These are phyloP conservation scores for Onthophagus taurus DNA, from an alignment of 1,140 invertebrate genomes.

Conservation along the genomic window DNA sequence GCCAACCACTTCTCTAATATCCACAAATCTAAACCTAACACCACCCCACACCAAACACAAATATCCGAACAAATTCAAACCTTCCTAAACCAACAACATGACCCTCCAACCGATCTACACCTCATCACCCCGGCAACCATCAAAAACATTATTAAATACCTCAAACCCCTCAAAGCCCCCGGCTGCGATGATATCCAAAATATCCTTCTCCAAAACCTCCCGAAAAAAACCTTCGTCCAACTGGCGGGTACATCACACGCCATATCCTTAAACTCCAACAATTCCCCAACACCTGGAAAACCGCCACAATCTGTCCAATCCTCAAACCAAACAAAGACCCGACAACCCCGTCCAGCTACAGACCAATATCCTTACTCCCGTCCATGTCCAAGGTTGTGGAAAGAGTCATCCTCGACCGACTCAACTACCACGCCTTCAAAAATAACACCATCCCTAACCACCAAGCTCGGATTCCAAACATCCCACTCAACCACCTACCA, in stretches of 20 bases:
- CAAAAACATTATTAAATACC: background rate
- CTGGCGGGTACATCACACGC: constrained; percentile 28
- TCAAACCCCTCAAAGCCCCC: constrained; percentile 22
- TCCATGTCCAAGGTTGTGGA: constrained; percentile 30
- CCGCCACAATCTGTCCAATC: constrained; percentile 27
- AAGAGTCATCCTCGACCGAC: background rate
- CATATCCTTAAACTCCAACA: constrained; percentile 17
- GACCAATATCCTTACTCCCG: constrained; percentile 33
- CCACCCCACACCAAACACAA: too few species aligned
- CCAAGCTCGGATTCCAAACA: constrained; percentile 37
- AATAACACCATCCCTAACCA: constrained; percentile 22
- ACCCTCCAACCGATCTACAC: too few species aligned
- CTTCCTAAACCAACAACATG: too few species aligned
- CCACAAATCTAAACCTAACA: too few species aligned
- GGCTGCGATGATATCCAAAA: constrained; percentile 26
- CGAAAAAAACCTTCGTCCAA: constrained; percentile 15
- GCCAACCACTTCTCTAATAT: too few species aligned
- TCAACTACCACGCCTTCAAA: constrained; percentile 10
- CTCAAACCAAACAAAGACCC: constrained; percentile 30
- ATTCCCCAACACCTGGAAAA: constrained; percentile 29
- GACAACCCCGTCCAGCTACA: constrained; percentile 22
- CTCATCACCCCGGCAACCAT: too few species aligned
- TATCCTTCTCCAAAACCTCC: constrained; percentile 24
- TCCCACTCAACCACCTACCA: constrained; percentile 33
- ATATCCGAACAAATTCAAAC: too few species aligned